These are phyloP conservation scores for Petrolisthes cinctipes DNA, from an alignment of 2,888 invertebrate species.

Conservation along the genomic window DNA sequence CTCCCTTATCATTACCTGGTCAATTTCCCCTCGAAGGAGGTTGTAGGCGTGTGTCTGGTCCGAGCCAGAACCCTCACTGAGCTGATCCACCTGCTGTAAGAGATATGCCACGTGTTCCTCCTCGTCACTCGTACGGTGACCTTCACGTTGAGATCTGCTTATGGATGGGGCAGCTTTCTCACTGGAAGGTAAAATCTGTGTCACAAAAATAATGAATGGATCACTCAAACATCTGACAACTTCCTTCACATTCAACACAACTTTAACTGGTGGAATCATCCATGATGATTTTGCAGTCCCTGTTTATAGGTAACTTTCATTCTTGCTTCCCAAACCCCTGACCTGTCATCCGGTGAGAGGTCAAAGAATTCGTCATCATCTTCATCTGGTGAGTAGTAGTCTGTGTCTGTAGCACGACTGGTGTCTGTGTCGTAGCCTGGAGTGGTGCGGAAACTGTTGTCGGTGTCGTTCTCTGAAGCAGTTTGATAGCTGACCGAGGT, in stretches of 20 bases:
- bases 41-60: constrained; percentile 41
- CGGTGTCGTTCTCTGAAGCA: constrained; percentile 34
- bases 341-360: constrained; percentile 52
- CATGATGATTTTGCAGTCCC: too few species aligned
- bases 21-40: not conserved
- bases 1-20: too few species aligned
- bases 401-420: constrained; percentile 53
- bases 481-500: constrained; percentile 44
- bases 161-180: too few species aligned
- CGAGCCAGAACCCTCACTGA: constrained; percentile 36
- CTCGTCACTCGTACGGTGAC: not conserved
- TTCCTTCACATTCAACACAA: too few species aligned
- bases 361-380: constrained; percentile 64
- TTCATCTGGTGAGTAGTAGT: constrained; percentile 62
- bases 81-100: constrained; percentile 34
- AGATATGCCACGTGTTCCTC: constrained; percentile 19
- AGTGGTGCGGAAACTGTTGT: constrained; percentile 38
- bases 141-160: too few species aligned
- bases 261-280: too few species aligned
- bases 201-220: too few species aligned
- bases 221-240: too few species aligned
- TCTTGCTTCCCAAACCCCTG: not conserved
- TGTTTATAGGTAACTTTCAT: too few species aligned
- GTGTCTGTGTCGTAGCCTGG: constrained; percentile 43
- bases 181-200: too few species aligned